Base-by-base conservation (phyloP, 1,140 invertebrate genomes). In the Lepidurus arcticus region DNA sequence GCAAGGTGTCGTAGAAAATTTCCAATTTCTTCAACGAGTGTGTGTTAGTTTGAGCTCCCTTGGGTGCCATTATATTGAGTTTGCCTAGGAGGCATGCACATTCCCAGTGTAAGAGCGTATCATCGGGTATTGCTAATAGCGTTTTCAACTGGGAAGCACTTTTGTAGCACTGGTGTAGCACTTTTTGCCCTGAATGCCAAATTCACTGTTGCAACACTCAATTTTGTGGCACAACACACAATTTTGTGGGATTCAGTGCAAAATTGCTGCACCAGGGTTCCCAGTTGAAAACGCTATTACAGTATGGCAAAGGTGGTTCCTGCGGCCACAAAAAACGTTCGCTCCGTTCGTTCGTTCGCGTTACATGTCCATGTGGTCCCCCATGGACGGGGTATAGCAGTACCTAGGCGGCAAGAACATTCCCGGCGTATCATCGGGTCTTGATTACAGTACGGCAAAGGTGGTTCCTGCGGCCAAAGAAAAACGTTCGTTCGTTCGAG, bases 51-150 rank as follows among this genome's bases (percentile, higher is more conserved):
- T 21, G 53, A 21, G 16, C 13, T 65, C 1, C 13, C 53, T 65
- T n/a, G 53, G 53, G 16, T 65, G 13, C 47, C 47, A 65, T 65
- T n/a, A 13, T 13, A 11, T 21, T 65, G 53, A 65, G 53, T 65
- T 34, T 65, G 47, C 47, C 47, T 9, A 65, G 53, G 53, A 65
- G 47, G 47, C 47, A 65, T 9, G 47, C 4, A 65, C 4, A 65
- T 65, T 53, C 47, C 47, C 47, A 53, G n/a, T n/a, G n/a, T n/a
- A n/a, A n/a, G n/a, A n/a, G 47, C 47, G 47, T 53, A 9, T 53
- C 47, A 53, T n/a, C 47, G 21, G 11, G 47, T 11, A 2, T 53
- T 53, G 47, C 13, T n/a, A n/a, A n/a, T n/a, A n/a, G n/a, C n/a
- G n/a, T n/a, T n/a, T n/a, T n/a, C n/a, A n/a, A n/a, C n/a, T n/a